Percentiles rank a stretch among this genome's conserved stretches.
phyloP scores from a whole-genome alignment of 2,888 invertebrate genomes.

The Protophormia terraenovae region DNA sequence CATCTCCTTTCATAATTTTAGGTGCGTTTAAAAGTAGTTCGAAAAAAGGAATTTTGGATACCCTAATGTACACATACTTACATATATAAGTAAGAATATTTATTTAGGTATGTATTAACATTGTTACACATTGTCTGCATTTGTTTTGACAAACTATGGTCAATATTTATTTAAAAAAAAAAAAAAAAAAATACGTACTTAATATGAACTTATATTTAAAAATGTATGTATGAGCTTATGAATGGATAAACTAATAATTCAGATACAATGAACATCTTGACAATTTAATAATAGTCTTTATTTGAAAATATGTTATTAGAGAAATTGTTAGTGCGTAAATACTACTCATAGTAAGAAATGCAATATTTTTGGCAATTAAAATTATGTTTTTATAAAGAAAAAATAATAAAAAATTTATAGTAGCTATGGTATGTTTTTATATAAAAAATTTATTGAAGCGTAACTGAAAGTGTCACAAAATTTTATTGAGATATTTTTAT shows the following conservation, averaged over 20 bases:
- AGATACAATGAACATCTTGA: too few species aligned
- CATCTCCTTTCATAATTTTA: too few species aligned
- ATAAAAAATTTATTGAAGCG: slow-evolving; percentile 1
- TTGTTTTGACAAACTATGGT: too few species aligned
- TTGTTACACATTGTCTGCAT: neutral
- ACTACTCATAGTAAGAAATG: neutral
- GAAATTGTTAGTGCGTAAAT: slow-evolving; percentile 21
- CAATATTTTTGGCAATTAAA: neutral
- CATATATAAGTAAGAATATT: too few species aligned
- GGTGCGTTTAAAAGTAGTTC: too few species aligned
- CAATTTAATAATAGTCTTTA: neutral
- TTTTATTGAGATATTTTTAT: neutral
- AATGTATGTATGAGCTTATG: neutral
- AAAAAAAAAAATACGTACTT: neutral
- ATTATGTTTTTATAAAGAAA: too few species aligned
- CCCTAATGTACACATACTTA: too few species aligned
- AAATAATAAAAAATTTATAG: too few species aligned
- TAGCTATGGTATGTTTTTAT: too few species aligned
- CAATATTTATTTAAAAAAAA: neutral
- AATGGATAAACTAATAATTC: neutral
- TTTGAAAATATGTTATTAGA: neutral
- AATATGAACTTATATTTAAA: neutral
- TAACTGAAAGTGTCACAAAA: slow-evolving; percentile 6
- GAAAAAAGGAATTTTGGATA: too few species aligned
- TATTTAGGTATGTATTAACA: neutral